A percentile compares a stretch with the other conserved stretches of the same genome.
Evolutionary conservation across 2,888 invertebrate species (phyloP).

Genomic region (Notodonta ziczac): DNA sequence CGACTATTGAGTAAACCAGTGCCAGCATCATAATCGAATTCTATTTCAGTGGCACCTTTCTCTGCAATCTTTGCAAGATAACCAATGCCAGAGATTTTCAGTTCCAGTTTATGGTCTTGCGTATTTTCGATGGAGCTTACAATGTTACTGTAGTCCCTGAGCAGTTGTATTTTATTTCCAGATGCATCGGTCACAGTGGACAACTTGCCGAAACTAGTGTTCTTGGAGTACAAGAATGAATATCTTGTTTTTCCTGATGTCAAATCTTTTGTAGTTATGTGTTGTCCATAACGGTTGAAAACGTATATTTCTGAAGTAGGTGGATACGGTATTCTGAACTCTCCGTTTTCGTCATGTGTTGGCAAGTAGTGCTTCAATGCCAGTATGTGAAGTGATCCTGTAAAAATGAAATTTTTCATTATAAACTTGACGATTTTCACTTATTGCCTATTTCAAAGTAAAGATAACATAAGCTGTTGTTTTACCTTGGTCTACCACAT

Average conservation of each 20-base stretch:
- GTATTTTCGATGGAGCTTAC: constrained; percentile 97
- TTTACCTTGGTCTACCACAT: constrained; percentile 96
- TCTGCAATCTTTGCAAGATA: constrained; percentile 94
- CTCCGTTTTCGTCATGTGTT: constrained; percentile 93
- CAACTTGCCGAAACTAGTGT: constrained; percentile 97
- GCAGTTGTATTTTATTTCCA: constrained; percentile 95
- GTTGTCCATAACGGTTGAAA: constrained; percentile 98
- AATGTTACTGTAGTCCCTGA: constrained; percentile 95
- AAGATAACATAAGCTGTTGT: background rate
- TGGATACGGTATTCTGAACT: constrained; percentile 96
- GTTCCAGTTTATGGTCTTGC: constrained; percentile 95
- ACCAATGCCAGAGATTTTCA: constrained; percentile 96
- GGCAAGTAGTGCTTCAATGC: constrained; percentile 95
- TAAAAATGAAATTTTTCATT: constrained; percentile 32
- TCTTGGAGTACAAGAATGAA: constrained; percentile 98
- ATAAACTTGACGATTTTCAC: background rate
- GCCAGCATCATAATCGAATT: constrained; percentile 95
- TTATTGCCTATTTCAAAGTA: no score
- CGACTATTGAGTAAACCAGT: constrained; percentile 94
- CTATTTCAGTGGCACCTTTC: constrained; percentile 94
- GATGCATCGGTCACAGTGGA: constrained; percentile 97
- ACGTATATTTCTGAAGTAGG: constrained; percentile 97
- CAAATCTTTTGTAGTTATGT: constrained; percentile 96
- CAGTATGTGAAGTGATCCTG: constrained; percentile 91
- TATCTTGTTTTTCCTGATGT: constrained; percentile 98